Evolutionary conservation across 2,888 invertebrate species (phyloP).

Genomic region (Orgyia antiqua): DNA sequence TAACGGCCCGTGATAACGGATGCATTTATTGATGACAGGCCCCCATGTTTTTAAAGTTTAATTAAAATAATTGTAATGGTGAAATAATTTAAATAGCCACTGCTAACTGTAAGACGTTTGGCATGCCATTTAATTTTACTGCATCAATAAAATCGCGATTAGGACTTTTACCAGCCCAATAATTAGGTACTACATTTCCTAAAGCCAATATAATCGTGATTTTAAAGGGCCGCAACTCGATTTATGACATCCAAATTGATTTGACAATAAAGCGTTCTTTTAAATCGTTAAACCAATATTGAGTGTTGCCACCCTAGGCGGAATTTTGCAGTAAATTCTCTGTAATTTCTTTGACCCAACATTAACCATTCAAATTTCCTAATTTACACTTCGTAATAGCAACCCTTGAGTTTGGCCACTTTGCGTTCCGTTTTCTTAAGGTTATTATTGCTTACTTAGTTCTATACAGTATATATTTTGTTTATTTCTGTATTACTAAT

Average conservation of each 20-base stretch:
- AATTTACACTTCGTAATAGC: conserved; percentile 41
- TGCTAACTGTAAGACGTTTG: too few relatives aligned
- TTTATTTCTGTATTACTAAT: too few relatives aligned
- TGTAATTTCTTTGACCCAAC: conserved; percentile 23
- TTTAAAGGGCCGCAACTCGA: conserved; percentile 10
- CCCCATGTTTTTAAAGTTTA: too few relatives aligned
- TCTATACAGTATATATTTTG: too few relatives aligned
- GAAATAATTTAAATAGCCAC: too few relatives aligned
- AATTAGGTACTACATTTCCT: conserved; percentile 17
- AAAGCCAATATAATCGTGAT: conserved; percentile 9
- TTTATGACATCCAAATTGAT: conserved; percentile 24
- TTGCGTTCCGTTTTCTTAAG: conserved; percentile 6
- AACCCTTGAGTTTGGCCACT: conserved; percentile 22
- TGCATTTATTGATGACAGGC: too few relatives aligned
- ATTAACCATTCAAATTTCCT: conserved; percentile 38
- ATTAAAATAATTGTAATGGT: too few relatives aligned
- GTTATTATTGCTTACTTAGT: too few relatives aligned
- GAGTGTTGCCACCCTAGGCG: conserved; percentile 20
- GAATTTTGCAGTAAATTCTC: conserved; percentile 18
- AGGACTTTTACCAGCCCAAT: conserved; percentile 5
- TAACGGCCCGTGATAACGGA: too few relatives aligned
- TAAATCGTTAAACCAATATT: conserved; percentile 33
- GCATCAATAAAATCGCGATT: neutral
- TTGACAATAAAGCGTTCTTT: conserved; percentile 22
- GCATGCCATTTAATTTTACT: neutral